A percentile compares a stretch with the other conserved stretches of the same genome.
Evolutionary conservation across 2,797 vertebrate genomes (phyloP).

Genomic region (Sphaeramia orbicularis): DNA sequence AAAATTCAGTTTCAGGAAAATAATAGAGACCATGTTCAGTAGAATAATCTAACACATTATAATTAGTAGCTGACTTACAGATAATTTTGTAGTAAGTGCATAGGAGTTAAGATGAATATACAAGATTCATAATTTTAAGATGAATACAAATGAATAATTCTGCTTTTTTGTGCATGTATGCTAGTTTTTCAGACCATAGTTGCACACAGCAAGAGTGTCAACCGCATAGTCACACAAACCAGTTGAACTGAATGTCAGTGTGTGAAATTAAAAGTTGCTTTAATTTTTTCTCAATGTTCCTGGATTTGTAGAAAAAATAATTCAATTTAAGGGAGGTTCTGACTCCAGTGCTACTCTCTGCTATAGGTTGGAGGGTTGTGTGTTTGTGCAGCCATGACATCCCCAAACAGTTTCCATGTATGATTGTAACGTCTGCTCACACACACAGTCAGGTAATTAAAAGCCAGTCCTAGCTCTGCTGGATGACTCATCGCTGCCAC

Average conservation of each 20-base stretch:
- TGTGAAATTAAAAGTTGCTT: conserved; percentile 8
- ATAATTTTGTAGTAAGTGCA: neutral
- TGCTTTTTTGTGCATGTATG: too few species aligned
- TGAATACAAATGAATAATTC: too few species aligned
- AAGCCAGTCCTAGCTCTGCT: conserved; percentile 59
- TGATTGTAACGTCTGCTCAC: conserved; percentile 48
- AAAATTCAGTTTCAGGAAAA: too few species aligned
- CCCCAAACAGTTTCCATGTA: conserved; percentile 31
- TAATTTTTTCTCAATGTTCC: neutral
- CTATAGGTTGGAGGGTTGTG: conserved; percentile 4
- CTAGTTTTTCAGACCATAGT: too few species aligned
- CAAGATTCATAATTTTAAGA: neutral
- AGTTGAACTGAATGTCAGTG: conserved; percentile 9
- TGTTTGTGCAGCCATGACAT: conserved; percentile 22
- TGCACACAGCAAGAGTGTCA: neutral
- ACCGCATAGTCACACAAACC: neutral
- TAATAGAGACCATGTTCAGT: neutral
- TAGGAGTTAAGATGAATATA: neutral
- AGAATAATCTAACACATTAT: neutral
- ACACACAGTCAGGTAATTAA: conserved; percentile 77
- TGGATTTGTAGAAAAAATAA: neutral
- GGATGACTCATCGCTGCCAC: conserved; percentile 73
- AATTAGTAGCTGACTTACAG: neutral
- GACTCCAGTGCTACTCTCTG: too few species aligned
- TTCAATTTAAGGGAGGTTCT: neutral